Evolutionary conservation across 2,888 invertebrate species (phyloP).

Genomic region (Eristalis tenax): DNA sequence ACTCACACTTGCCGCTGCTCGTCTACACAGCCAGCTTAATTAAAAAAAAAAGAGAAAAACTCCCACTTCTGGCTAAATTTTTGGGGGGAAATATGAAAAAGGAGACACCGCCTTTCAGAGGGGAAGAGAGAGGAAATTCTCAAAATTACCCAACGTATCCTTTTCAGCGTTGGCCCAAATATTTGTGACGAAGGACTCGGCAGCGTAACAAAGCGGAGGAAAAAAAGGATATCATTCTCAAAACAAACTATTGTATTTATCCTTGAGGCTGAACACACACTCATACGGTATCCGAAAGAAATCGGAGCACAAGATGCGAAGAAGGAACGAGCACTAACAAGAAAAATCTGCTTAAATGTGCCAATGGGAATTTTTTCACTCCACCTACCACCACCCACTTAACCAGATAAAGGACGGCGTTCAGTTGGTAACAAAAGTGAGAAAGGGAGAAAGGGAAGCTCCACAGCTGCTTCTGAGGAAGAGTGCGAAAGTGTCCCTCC

Average conservation of each 20-base stretch:
- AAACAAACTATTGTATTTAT: slow-evolving; percentile 61
- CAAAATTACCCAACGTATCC: slow-evolving; percentile 54
- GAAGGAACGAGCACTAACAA: slow-evolving; percentile 47
- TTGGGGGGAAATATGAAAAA: slow-evolving; percentile 50
- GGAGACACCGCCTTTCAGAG: slow-evolving; percentile 28
- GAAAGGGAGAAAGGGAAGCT: slow-evolving; percentile 48
- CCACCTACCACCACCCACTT: neutral
- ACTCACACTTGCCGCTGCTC: neutral
- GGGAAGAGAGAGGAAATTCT: neutral
- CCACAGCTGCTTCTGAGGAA: slow-evolving; percentile 6
- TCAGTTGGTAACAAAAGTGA: slow-evolving; percentile 17
- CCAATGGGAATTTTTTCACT: slow-evolving; percentile 58
- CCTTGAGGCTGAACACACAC: slow-evolving; percentile 24
- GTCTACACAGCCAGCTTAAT: neutral
- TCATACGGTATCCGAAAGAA: neutral
- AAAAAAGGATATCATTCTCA: slow-evolving; percentile 49
- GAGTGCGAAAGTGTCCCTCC: slow-evolving; percentile 58
- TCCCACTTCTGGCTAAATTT: neutral
- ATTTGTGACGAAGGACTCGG: slow-evolving; percentile 47
- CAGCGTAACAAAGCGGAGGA: neutral
- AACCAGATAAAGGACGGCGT: slow-evolving; percentile 42
- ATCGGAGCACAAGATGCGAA: slow-evolving; percentile 19
- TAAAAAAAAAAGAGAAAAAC: neutral
- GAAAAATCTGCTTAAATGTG: slow-evolving; percentile 69
- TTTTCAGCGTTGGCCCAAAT: slow-evolving; percentile 26